phyloP scores from a whole-genome alignment of 2,113 vertebrate species.

The Phrynocephalus versicolor region DNA sequence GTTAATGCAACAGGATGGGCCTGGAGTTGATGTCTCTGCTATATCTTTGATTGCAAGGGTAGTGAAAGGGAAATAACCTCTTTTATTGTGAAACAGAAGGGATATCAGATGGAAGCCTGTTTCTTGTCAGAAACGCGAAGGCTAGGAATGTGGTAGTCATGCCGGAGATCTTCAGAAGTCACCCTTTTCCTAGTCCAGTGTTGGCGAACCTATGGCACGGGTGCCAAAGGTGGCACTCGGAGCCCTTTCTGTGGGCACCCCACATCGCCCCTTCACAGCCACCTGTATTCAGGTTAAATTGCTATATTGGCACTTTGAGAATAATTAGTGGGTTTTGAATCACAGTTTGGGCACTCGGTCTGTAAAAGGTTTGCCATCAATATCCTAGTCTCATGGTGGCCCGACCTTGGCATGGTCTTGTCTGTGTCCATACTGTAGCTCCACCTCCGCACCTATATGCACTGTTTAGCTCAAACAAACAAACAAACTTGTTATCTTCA shows the following conservation, averaged over 20 bases:
- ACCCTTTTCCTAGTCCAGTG: no score
- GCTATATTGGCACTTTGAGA: no score
- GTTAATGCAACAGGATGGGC: not conserved
- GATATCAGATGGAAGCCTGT: not conserved
- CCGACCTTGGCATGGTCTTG: not conserved
- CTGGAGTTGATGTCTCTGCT: not conserved
- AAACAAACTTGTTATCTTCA: slow-evolving; percentile 11
- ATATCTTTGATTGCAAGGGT: not conserved
- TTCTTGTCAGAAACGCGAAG: not conserved
- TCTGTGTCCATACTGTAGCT: not conserved
- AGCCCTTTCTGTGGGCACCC: no score
- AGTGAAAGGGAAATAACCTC: not conserved
- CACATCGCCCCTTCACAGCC: no score
- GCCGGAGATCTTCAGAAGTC: not conserved
- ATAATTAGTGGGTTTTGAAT: no score
- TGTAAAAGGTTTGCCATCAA: no score
- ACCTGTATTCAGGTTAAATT: no score
- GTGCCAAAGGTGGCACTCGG: no score
- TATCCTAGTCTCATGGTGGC: not conserved
- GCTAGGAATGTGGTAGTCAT: not conserved
- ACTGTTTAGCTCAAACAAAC: slow-evolving; percentile 31
- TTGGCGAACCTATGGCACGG: no score
- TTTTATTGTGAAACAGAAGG: not conserved
- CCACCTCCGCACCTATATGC: not conserved
- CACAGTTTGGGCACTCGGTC: no score